These are phyloP conservation scores for Panulirus ornatus DNA, from an alignment of 1,140 invertebrate genomes.

Conservation along the genomic window DNA sequence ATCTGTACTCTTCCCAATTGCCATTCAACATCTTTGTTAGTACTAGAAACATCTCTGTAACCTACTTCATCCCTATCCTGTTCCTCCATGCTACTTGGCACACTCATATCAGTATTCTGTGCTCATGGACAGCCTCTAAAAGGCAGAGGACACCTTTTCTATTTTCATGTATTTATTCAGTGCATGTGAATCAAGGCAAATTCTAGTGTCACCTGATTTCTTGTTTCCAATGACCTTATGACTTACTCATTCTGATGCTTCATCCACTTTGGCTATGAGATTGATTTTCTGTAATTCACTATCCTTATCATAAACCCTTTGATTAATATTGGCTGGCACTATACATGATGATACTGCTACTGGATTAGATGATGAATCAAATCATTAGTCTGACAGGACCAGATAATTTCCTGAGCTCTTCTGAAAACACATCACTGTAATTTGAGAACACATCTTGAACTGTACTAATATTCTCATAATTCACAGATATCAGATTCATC, in stretches of 20 bases:
- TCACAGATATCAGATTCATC: not conserved
- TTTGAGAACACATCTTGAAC: not conserved
- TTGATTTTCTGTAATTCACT: not conserved
- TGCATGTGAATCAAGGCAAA: not conserved
- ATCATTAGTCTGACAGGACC: not conserved
- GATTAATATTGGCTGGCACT: not conserved
- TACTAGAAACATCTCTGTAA: too few relatives aligned
- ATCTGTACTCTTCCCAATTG: too few relatives aligned
- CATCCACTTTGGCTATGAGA: not conserved
- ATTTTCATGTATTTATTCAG: not conserved
- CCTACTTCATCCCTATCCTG: too few relatives aligned
- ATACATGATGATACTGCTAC: not conserved
- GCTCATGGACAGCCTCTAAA: too few relatives aligned
- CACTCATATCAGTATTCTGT: too few relatives aligned
- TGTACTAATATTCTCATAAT: not conserved
- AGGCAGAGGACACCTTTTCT: too few relatives aligned
- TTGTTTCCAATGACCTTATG: not conserved
- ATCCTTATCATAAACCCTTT: not conserved
- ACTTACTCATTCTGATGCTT: not conserved
- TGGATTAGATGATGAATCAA: constrained; percentile 1
- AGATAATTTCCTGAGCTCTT: not conserved
- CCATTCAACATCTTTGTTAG: too few relatives aligned
- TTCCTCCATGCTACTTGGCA: too few relatives aligned
- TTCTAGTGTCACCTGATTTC: constrained; percentile 10
- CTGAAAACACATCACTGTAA: not conserved